These are phyloP conservation scores for Oriolus oriolus DNA, from an alignment of 2,113 vertebrate species.

Conservation along the genomic window DNA sequence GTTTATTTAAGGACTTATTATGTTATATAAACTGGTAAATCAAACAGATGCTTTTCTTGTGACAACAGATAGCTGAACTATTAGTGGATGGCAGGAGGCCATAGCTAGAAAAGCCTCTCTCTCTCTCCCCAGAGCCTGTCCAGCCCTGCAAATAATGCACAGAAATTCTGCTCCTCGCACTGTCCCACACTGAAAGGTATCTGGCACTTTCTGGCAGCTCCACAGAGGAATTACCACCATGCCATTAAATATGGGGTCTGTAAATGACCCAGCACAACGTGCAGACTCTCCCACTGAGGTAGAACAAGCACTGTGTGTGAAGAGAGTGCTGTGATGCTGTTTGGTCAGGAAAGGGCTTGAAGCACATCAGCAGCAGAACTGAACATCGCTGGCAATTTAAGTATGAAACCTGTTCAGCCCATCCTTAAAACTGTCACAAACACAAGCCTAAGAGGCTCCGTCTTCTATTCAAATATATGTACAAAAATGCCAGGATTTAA, in stretches of 20 bases:
- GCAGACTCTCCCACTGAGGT: not conserved
- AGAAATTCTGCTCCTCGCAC: not conserved
- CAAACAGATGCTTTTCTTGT: slow-evolving; percentile 59
- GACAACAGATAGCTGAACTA: slow-evolving; percentile 51
- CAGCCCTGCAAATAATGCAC: not conserved
- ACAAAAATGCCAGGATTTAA: not conserved
- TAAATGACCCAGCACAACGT: not conserved
- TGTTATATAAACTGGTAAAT: slow-evolving; percentile 58
- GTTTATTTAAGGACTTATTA: slow-evolving; percentile 60
- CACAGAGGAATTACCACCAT: not conserved
- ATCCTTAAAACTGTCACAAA: not conserved
- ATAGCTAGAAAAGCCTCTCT: not conserved
- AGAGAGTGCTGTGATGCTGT: not conserved
- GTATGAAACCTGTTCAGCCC: not conserved
- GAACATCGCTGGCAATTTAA: not conserved
- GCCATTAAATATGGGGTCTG: not conserved
- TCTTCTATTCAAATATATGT: not conserved
- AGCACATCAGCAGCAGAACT: not conserved
- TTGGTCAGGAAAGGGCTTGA: not conserved
- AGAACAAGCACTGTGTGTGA: not conserved
- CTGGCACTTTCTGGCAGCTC: not conserved
- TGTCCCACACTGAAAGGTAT: not conserved
- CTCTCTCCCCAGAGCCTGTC: not conserved
- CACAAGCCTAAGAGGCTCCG: not conserved
- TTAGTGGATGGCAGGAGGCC: slow-evolving; percentile 32